Percentiles rank a stretch among this genome's conserved stretches.
phyloP scores from a whole-genome alignment of 2,113 vertebrate species.

The Dicerorhinus sumatrensis region DNA sequence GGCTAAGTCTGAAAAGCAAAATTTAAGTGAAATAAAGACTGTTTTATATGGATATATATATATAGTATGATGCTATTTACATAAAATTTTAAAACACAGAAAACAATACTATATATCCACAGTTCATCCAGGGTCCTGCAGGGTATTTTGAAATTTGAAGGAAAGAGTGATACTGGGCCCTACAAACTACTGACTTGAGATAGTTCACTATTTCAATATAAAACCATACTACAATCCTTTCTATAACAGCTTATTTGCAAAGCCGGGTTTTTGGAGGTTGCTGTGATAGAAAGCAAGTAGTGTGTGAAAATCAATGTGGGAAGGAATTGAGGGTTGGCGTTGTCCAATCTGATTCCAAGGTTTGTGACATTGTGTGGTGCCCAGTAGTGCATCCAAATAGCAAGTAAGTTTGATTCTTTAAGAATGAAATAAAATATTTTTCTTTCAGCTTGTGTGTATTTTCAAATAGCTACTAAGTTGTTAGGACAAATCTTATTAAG shows the following conservation, averaged over 20 bases:
- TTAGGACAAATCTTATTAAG: not conserved
- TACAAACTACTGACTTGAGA: not conserved
- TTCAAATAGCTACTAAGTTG: not conserved
- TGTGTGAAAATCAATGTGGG: not conserved
- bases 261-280: not conserved
- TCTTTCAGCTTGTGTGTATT: not conserved
- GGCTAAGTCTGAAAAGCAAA: not conserved
- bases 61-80: not conserved
- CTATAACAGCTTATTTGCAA: not conserved
- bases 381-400: not conserved
- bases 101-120: not conserved
- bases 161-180: not conserved
- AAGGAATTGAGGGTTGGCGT: not conserved
- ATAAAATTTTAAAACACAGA: not conserved
- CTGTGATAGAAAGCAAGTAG: not conserved
- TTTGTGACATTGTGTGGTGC: not conserved
- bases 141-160: not conserved
- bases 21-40: constrained; percentile 23
- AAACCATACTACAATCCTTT: not conserved
- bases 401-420: not conserved
- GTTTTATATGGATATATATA: not conserved
- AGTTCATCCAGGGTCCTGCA: not conserved
- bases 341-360: not conserved
- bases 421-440: not conserved
- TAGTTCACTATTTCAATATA: not conserved